phyloP scores from a whole-genome alignment of 2,113 vertebrate genomes.

The Rostratula benghalensis region DNA sequence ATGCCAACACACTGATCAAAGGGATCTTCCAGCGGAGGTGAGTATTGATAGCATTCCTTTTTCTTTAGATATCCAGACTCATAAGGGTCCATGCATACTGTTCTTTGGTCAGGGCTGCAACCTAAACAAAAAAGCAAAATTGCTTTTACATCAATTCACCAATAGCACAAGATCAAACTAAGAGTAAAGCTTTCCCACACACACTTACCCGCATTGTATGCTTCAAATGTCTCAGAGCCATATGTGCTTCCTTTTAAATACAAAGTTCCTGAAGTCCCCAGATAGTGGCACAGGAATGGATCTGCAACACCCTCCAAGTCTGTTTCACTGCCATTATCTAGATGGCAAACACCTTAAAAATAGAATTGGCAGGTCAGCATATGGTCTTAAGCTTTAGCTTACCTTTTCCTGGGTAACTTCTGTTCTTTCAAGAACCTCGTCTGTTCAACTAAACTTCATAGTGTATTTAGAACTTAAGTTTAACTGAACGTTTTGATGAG shows the following conservation, averaged over 20 bases:
- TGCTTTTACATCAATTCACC: background rate
- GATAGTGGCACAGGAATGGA: constrained; percentile 86
- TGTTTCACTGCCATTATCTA: constrained; percentile 87
- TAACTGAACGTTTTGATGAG: background rate
- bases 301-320: constrained; percentile 87
- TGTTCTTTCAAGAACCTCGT: background rate
- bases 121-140: constrained; percentile 64
- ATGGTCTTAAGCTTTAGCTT: background rate
- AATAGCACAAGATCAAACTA: background rate
- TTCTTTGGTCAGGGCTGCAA: constrained; percentile 77
- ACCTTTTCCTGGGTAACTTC: background rate
- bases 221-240: constrained; percentile 76
- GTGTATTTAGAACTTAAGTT: background rate
- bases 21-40: constrained; percentile 74
- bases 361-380: background rate
- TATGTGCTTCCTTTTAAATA: constrained; percentile 81
- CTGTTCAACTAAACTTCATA: background rate
- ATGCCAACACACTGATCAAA: constrained; percentile 70
- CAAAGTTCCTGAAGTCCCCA: constrained; percentile 80
- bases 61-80: constrained; percentile 76
- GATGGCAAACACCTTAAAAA: constrained; percentile 82
- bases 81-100: constrained; percentile 73
- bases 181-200: background rate
- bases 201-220: constrained; percentile 68
- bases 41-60: constrained; percentile 76